Evolutionary conservation across 37 sponge, comb jelly and placozoan species (phyloP), one percentile per base, ranked within the genome.

Genomic region (Oopsacas minuta): DNA sequence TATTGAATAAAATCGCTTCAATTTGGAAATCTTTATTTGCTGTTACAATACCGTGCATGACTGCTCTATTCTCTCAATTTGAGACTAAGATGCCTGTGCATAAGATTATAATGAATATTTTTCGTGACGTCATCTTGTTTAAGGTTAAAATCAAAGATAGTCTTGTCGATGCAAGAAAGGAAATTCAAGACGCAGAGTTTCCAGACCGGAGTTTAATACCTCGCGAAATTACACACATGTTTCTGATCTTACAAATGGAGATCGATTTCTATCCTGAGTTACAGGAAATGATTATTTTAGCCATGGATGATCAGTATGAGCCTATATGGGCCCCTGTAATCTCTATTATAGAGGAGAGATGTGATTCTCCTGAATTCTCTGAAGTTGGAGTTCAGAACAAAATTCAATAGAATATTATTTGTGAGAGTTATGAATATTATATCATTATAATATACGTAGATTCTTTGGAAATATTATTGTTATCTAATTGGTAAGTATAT

Each of bases 231-330:
- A 32, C 75, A 20, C 75, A 61, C 75, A 61, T 61, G 75, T 34
- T 61, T 34, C 75, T 61, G 7, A 61, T 61, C 75, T 34, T 61
- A 20, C 75, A 61, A n/a, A 61, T 61, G 75, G 75, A 61, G 22
- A n/a, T 61, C 1, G 75, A 61, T 34, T 61, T 61, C 75, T 61
- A 61, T 12, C 75, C 75, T 32, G 75, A 61, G 75, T 34, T 61
- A 7, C 75, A 61, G 17, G 75, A 61, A n/a, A 61, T 61, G 75
- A 5, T 61, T 10, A 61, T 10, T 25, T 34, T 61, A n/a, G 75
- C 75, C 28, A 61, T 61, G 75, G 75, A 61, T 34, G 30, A 61
- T 61, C 20, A n/a, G 1, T 61, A 61, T n/a, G 75, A 61, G 28
- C 75, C 75, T 61, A 61, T 61, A 7, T 61, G 75, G 75, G 28